Evolutionary conservation across 2,797 vertebrate species (phyloP).

Genomic region (Tauraco hartlaubi): DNA sequence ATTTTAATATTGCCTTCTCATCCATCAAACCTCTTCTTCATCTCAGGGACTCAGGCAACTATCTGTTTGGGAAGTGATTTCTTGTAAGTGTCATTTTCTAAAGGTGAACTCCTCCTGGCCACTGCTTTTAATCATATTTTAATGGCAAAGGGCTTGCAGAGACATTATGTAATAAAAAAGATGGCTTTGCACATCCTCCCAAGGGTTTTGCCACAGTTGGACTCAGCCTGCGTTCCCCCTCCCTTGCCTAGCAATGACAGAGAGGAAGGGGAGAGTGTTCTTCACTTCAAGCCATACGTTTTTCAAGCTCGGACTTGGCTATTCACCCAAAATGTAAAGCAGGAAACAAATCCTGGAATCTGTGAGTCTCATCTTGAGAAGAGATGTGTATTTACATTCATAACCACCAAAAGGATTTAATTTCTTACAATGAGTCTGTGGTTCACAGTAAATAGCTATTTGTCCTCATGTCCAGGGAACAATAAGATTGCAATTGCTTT

Average conservation of each 20-base stretch:
- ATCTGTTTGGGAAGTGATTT: slow-evolving; percentile 64
- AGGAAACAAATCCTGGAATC: neutral
- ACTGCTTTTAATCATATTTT: slow-evolving; percentile 73
- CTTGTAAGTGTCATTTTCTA: slow-evolving; percentile 63
- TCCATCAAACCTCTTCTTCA: slow-evolving; percentile 69
- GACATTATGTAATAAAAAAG: slow-evolving; percentile 58
- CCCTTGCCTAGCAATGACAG: neutral
- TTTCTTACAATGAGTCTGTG: neutral
- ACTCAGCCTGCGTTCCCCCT: neutral
- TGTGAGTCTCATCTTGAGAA: neutral
- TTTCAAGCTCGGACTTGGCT: slow-evolving; percentile 3
- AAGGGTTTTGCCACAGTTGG: neutral
- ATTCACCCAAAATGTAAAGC: slow-evolving; percentile 15
- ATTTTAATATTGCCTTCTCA: slow-evolving; percentile 74
- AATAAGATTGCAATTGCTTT: slow-evolving; percentile 44
- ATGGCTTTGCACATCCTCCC: slow-evolving; percentile 22
- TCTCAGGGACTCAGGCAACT: slow-evolving; percentile 42
- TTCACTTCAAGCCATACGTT: neutral
- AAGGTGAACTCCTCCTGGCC: slow-evolving; percentile 56
- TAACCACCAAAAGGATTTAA: slow-evolving; percentile 7
- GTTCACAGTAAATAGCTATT: slow-evolving; percentile 41
- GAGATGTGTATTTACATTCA: neutral
- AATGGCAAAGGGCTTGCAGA: slow-evolving; percentile 64
- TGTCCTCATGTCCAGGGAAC: slow-evolving; percentile 11
- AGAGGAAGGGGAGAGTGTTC: neutral